A percentile compares a stretch with the other conserved stretches of the same genome.
These are phyloP conservation scores for Athalia cordata DNA, from an alignment of 2,888 invertebrate species.

Conservation along the genomic window DNA sequence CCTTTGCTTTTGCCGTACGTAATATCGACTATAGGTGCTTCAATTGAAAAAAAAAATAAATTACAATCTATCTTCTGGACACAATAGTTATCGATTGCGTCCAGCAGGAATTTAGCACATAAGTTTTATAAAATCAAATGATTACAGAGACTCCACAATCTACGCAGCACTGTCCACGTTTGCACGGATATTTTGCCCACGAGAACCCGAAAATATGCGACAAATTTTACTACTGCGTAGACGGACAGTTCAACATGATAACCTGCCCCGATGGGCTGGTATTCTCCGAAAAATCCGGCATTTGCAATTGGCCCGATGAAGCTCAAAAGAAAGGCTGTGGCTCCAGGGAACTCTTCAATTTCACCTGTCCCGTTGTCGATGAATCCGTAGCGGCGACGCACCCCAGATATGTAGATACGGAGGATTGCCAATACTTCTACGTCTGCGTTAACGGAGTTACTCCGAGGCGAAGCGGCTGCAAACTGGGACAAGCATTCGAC, in stretches of 20 bases:
- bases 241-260: conserved; percentile 92
- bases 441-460: conserved; percentile 92
- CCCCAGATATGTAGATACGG: conserved; percentile 90
- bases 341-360: conserved; percentile 89
- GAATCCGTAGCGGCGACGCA: conserved; percentile 84
- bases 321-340: conserved; percentile 91
- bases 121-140: neutral
- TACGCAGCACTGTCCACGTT: conserved; percentile 84
- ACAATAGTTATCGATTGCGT: no score
- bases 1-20: no score
- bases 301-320: conserved; percentile 95
- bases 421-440: conserved; percentile 94
- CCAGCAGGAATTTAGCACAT: neutral
- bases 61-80: no score
- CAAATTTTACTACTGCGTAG: conserved; percentile 92
- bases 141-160: conserved; percentile 83
- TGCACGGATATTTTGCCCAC: conserved; percentile 92
- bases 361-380: conserved; percentile 87
- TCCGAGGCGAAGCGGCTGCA: conserved; percentile 91
- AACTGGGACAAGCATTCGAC: conserved; percentile 92
- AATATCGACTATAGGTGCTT: no score
- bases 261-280: conserved; percentile 91
- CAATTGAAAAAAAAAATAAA: no score
- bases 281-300: conserved; percentile 91
- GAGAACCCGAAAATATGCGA: conserved; percentile 86